Evolutionary conservation across 2,888 invertebrate species (phyloP).

Genomic region (Hipparchia semele): DNA sequence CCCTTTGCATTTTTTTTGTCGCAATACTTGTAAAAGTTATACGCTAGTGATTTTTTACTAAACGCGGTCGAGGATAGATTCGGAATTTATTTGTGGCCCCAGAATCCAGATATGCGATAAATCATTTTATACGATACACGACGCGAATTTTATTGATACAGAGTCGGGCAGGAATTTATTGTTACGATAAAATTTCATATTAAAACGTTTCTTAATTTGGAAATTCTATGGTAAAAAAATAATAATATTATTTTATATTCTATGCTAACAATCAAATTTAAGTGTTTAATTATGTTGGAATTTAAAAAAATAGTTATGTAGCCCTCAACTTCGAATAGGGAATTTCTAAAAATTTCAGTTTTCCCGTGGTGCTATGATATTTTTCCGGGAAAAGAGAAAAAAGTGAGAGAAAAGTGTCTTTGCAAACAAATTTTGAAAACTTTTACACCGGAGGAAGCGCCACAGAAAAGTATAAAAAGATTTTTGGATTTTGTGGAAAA

Average conservation of each 20-base stretch:
- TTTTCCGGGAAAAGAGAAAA: no score
- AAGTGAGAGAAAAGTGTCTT: no score
- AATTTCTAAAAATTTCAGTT: no score
- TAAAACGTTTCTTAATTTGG: slow-evolving; percentile 2
- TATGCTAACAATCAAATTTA: neutral
- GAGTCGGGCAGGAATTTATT: slow-evolving; percentile 8
- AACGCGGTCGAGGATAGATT: neutral
- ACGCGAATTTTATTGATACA: slow-evolving; percentile 21
- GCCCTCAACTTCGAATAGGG: no score
- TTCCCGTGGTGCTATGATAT: no score
- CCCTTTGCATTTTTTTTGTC: no score
- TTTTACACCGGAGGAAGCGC: no score
- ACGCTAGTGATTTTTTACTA: neutral
- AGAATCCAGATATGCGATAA: slow-evolving; percentile 4
- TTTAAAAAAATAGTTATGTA: no score
- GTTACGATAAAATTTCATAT: slow-evolving; percentile 13
- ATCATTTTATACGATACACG: slow-evolving; percentile 14
- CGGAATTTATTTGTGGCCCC: neutral
- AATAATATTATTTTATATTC: neutral
- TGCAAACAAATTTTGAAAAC: no score
- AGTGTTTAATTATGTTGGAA: neutral
- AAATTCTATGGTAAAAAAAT: neutral
- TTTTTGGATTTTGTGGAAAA: no score
- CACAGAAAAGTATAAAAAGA: no score
- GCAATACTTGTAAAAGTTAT: neutral